These are phyloP conservation scores for Lerema accius DNA, from an alignment of 1,140 invertebrate species.

Conservation along the genomic window DNA sequence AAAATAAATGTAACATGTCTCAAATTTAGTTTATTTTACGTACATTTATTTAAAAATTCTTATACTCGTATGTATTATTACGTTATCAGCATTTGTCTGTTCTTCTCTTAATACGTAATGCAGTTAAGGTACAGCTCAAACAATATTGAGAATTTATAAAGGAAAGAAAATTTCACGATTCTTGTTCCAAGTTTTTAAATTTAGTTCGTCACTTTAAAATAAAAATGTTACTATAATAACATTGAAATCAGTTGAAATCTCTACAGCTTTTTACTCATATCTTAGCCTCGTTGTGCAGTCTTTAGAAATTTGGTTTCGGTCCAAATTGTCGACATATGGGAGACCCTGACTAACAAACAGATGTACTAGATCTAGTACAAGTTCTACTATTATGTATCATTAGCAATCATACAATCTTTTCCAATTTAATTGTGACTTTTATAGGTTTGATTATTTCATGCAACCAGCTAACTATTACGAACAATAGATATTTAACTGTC, in stretches of 20 bases:
- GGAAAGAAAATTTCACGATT: too few species aligned
- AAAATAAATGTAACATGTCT: conserved; percentile 1
- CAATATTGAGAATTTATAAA: too few species aligned
- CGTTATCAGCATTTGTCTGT: too few species aligned
- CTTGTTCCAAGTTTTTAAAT: too few species aligned
- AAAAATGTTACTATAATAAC: not conserved
- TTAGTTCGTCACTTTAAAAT: too few species aligned
- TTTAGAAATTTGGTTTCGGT: not conserved
- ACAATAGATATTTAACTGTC: conserved; percentile 35
- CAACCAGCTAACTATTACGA: conserved; percentile 21
- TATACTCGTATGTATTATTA: too few species aligned
- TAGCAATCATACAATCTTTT: conserved; percentile 16
- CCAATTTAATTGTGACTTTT: too few species aligned
- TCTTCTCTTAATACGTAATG: too few species aligned
- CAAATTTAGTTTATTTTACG: too few species aligned
- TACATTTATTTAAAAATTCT: too few species aligned
- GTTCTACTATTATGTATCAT: not conserved
- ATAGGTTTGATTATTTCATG: conserved; percentile 13
- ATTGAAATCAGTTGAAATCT: conserved; percentile 8
- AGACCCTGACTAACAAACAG: conserved; percentile 30
- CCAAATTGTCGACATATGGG: not conserved
- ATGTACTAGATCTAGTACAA: conserved; percentile 12
- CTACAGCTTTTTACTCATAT: conserved; percentile 4
- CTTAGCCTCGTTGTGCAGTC: not conserved
- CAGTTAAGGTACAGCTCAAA: too few species aligned